A percentile compares a stretch with the other conserved stretches of the same genome.
Conservation (phyloP, 1,140 invertebrate species). For the Solen grandis region DNA sequence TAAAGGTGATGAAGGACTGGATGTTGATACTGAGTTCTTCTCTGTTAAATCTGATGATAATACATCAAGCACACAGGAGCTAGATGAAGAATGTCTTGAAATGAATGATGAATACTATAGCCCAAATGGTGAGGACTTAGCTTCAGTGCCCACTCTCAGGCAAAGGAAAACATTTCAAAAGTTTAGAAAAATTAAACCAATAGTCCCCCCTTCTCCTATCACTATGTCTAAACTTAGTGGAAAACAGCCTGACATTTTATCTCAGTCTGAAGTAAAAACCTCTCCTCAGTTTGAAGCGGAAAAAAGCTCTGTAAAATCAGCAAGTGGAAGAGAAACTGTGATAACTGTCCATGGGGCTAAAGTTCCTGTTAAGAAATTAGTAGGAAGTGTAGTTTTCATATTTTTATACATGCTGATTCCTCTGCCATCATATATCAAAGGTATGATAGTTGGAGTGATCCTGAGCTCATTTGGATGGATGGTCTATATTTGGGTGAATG, state of each 20-base stretch:
- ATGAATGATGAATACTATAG: slow-evolving; percentile 47
- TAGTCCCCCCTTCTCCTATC: slow-evolving; percentile 35
- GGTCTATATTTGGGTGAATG: slow-evolving; percentile 67
- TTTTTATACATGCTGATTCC: slow-evolving; percentile 75
- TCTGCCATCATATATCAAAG: slow-evolving; percentile 75
- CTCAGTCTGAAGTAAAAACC: not conserved
- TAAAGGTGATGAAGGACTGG: not conserved
- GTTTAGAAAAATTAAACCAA: slow-evolving; percentile 38
- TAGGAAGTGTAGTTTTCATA: slow-evolving; percentile 54
- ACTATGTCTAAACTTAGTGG: slow-evolving; percentile 36
- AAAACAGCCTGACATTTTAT: not conserved
- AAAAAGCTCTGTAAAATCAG: not conserved
- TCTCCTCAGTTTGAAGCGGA: not conserved
- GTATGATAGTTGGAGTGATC: slow-evolving; percentile 72
- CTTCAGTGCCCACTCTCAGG: slow-evolving; percentile 1
- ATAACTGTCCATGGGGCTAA: slow-evolving; percentile 58
- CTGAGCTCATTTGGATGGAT: slow-evolving; percentile 63
- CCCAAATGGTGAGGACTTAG: slow-evolving; percentile 23
- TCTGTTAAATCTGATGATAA: slow-evolving; percentile 28
- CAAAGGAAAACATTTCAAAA: slow-evolving; percentile 44
- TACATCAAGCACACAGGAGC: not conserved
- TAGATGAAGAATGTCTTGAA: not conserved
- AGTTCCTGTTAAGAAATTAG: slow-evolving; percentile 63
- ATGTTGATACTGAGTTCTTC: slow-evolving; percentile 21
- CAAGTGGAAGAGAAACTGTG: slow-evolving; percentile 21